A percentile compares a stretch with the other conserved stretches of the same genome.
These are phyloP conservation scores for Drosophila biarmipes DNA, from an alignment of 1,140 invertebrate species.

Conservation along the genomic window DNA sequence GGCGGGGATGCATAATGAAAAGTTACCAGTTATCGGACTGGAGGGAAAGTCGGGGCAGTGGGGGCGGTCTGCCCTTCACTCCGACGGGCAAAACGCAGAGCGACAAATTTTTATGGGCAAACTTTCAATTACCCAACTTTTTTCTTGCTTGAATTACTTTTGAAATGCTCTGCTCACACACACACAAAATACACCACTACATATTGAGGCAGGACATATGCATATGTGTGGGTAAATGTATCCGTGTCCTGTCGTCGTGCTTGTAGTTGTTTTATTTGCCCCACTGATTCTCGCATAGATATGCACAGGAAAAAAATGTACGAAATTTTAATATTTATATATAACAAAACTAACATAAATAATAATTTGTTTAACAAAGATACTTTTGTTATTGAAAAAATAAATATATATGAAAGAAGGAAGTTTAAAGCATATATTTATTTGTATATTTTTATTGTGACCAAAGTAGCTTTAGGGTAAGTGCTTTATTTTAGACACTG, in stretches of 20 bases:
- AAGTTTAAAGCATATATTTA: too few relatives aligned
- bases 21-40: slow-evolving; percentile 39
- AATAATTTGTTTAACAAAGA: too few relatives aligned
- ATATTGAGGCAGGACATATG: slow-evolving; percentile 19
- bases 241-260: slow-evolving; percentile 15
- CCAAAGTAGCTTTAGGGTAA: too few relatives aligned
- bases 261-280: slow-evolving; percentile 22
- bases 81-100: slow-evolving; percentile 53
- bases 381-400: too few relatives aligned
- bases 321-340: background rate
- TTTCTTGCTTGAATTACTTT: slow-evolving; percentile 81
- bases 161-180: slow-evolving; percentile 61
- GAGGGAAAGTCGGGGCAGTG: background rate
- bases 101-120: slow-evolving; percentile 82
- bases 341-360: background rate
- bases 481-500: too few relatives aligned
- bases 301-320: slow-evolving; percentile 11
- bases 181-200: slow-evolving; percentile 15
- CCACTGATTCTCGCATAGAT: slow-evolving; percentile 20
- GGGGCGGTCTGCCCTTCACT: slow-evolving; percentile 27
- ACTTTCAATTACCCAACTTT: slow-evolving; percentile 82
- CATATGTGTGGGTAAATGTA: slow-evolving; percentile 33
- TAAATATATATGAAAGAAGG: too few relatives aligned
- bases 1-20: slow-evolving; percentile 67
- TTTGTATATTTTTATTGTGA: too few relatives aligned